phyloP scores from a whole-genome alignment of 2,113 vertebrate genomes.

The Plecturocebus donacophilus region DNA sequence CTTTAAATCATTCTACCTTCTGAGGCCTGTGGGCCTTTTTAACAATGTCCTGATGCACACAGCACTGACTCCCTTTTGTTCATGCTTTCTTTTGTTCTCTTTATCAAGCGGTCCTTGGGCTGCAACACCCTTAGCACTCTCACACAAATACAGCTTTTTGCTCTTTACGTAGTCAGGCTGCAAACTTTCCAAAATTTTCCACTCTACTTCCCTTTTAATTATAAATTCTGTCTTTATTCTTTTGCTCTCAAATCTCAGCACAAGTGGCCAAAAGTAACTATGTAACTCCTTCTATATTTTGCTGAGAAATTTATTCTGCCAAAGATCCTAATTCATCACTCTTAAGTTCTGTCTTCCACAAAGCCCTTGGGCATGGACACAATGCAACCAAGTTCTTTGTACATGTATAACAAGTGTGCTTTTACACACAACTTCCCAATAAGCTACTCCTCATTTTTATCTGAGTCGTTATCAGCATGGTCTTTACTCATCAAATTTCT shows the following conservation, averaged over 20 bases:
- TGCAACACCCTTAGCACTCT: background rate
- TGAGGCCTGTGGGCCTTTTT: background rate
- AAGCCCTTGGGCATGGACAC: background rate
- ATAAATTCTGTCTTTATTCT: background rate
- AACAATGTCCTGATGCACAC: background rate
- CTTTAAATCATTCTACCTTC: background rate
- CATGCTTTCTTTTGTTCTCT: background rate
- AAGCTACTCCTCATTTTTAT: background rate
- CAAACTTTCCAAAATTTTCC: background rate
- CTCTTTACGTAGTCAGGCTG: background rate
- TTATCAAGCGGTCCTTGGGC: background rate
- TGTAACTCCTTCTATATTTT: background rate
- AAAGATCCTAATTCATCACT: background rate
- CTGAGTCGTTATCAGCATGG: background rate
- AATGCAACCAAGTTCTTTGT: background rate
- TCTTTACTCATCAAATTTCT: background rate
- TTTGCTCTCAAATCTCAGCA: background rate
- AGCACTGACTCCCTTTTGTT: background rate
- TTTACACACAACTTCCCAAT: background rate
- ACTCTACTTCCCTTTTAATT: background rate
- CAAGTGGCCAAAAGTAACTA: background rate
- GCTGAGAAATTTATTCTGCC: background rate
- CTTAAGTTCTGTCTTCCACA: background rate
- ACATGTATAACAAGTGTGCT: background rate
- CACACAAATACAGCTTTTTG: background rate